Evolutionary conservation across 2,888 invertebrate species (phyloP).

Genomic region (Dinocampus coccinellae): DNA sequence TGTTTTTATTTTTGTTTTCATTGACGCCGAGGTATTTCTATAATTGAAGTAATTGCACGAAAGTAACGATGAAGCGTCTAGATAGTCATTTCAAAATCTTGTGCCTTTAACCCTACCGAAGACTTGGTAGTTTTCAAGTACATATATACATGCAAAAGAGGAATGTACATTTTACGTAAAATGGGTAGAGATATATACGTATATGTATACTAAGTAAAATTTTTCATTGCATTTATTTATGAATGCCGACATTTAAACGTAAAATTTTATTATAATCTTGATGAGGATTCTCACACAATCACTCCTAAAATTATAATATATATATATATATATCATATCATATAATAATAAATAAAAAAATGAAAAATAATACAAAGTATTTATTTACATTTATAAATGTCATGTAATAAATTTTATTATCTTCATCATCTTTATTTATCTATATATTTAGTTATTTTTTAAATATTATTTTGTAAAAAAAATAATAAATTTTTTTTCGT

Average conservation of each 20-base stretch:
- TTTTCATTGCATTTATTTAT: neutral
- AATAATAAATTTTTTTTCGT: no score
- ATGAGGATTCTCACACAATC: slow-evolving; percentile 3
- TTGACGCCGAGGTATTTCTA: slow-evolving; percentile 49
- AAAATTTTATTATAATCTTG: neutral
- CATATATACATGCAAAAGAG: neutral
- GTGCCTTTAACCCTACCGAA: neutral
- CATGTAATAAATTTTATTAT: no score
- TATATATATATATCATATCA: neutral
- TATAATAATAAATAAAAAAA: neutral
- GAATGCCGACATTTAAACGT: neutral
- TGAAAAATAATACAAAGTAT: no score
- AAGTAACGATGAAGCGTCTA: slow-evolving; percentile 49
- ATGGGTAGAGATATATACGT: neutral
- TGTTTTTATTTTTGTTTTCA: slow-evolving; percentile 42
- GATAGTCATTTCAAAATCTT: slow-evolving; percentile 39
- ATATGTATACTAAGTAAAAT: neutral
- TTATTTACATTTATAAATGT: no score
- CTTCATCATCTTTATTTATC: no score
- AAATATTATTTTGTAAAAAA: no score
- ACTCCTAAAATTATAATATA: neutral
- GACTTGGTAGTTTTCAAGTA: slow-evolving; percentile 7
- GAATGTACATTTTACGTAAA: neutral
- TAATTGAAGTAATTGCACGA: slow-evolving; percentile 55
- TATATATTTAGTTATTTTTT: no score